Percentiles rank a stretch among this genome's conserved stretches.
Conservation (phyloP, 2,797 vertebrate species). For the Mormyrus hasselquistii region DNA sequence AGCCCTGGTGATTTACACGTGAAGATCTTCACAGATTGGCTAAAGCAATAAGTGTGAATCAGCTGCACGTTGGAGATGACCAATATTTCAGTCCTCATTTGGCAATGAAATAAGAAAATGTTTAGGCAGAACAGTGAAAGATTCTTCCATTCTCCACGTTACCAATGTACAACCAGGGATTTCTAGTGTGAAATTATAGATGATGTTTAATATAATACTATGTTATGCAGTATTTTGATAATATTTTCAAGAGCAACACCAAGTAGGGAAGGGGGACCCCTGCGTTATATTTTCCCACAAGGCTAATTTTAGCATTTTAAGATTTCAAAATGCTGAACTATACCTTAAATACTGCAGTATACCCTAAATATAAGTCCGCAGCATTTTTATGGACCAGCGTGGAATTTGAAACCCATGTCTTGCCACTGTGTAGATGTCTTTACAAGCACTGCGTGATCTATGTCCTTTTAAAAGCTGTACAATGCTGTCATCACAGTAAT, state of each 20-base stretch:
- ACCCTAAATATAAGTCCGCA: not conserved
- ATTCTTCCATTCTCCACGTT: not conserved
- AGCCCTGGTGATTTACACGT: constrained; percentile 31
- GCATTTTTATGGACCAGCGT: not conserved
- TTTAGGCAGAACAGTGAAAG: not conserved
- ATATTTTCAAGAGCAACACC: not conserved
- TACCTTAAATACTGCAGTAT: not conserved
- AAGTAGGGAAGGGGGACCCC: not conserved
- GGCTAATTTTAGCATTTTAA: not conserved
- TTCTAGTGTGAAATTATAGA: not conserved
- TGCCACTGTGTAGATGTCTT: not conserved
- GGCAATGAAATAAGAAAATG: not conserved
- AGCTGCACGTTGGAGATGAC: constrained; percentile 21
- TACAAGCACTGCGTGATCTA: not conserved
- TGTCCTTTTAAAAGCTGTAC: not conserved
- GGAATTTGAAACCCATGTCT: not conserved
- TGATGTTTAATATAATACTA: not conserved
- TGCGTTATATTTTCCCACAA: not conserved
- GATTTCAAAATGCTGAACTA: not conserved
- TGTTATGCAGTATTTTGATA: not conserved
- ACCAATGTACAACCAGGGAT: not conserved
- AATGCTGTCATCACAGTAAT: not conserved
- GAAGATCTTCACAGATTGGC: constrained; percentile 24
- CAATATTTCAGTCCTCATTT: not conserved
- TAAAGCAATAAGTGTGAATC: constrained; percentile 24